Conservation (phyloP, 2,888 invertebrate species). For the Drosophila rubida region DNA sequence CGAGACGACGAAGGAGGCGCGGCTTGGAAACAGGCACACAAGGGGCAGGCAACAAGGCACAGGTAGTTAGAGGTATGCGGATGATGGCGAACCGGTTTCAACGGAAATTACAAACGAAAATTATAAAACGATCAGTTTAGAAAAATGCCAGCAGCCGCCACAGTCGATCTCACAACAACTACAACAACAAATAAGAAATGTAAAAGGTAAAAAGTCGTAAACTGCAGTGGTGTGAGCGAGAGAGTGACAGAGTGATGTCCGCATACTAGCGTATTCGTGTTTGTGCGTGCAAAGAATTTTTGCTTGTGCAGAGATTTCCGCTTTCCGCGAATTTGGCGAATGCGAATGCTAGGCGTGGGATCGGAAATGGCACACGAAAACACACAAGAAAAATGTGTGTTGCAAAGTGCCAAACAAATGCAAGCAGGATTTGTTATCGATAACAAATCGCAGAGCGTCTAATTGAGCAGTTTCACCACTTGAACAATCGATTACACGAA, state of each 20-base stretch:
- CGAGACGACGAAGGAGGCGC: constrained; percentile 47
- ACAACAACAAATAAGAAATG: constrained; percentile 52
- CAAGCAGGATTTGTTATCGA: constrained; percentile 14
- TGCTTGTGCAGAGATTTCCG: constrained; percentile 57
- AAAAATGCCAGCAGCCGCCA: constrained; percentile 66
- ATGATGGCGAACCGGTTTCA: constrained; percentile 85
- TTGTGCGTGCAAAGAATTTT: constrained; percentile 54
- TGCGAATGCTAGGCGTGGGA: constrained; percentile 60
- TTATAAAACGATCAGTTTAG: constrained; percentile 82
- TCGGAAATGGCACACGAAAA: constrained; percentile 59
- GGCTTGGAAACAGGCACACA: constrained; percentile 39
- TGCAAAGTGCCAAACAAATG: constrained; percentile 25
- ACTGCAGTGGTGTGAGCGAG: constrained; percentile 28
- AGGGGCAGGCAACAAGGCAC: constrained; percentile 51
- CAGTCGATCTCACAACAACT: constrained; percentile 37
- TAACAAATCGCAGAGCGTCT: constrained; percentile 18
- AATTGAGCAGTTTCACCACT: neutral
- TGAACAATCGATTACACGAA: neutral
- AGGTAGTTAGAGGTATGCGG: constrained; percentile 81
- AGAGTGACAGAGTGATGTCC: neutral
- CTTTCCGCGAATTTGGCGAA: constrained; percentile 40
- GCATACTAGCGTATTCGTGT: constrained; percentile 21
- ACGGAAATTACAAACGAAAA: constrained; percentile 85
- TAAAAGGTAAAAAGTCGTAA: constrained; percentile 43
- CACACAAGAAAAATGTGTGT: constrained; percentile 54